Evolutionary conservation across 2,888 invertebrate species (phyloP).

Genomic region (Eupithecia dodoneata): DNA sequence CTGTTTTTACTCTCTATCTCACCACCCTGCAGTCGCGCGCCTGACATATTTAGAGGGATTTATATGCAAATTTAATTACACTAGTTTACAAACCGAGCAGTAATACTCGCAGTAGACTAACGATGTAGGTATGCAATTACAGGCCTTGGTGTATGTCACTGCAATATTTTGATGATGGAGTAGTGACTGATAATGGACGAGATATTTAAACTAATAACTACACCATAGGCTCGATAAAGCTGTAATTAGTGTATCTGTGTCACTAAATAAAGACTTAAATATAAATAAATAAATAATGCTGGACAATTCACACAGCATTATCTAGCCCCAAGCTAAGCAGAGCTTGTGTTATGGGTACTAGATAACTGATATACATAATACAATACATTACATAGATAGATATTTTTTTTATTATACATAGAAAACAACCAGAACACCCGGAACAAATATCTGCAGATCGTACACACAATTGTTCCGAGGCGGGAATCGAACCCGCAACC

Average conservation of each 20-base stretch:
- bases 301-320: too few species aligned
- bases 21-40: conserved; percentile 39
- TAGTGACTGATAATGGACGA: not conserved
- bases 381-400: too few species aligned
- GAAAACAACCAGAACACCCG: too few species aligned
- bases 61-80: conserved; percentile 77
- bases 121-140: conserved; percentile 61
- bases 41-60: conserved; percentile 70
- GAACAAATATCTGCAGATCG: too few species aligned
- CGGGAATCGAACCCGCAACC: too few species aligned
- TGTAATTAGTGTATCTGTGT: not conserved
- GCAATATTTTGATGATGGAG: conserved; percentile 15
- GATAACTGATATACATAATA: too few species aligned
- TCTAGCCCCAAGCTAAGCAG: too few species aligned
- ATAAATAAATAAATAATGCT: too few species aligned
- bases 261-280: not conserved
- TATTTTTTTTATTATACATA: too few species aligned
- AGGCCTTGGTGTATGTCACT: conserved; percentile 47
- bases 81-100: conserved; percentile 49
- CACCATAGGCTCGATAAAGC: not conserved
- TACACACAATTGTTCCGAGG: too few species aligned
- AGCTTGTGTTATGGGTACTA: too few species aligned
- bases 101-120: conserved; percentile 55
- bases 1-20: conserved; percentile 20
- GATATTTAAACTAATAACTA: not conserved